Evolutionary conservation across 2,113 vertebrate genomes (phyloP), one percentile per base, ranked within the genome.

Genomic region (Pagrus major): DNA sequence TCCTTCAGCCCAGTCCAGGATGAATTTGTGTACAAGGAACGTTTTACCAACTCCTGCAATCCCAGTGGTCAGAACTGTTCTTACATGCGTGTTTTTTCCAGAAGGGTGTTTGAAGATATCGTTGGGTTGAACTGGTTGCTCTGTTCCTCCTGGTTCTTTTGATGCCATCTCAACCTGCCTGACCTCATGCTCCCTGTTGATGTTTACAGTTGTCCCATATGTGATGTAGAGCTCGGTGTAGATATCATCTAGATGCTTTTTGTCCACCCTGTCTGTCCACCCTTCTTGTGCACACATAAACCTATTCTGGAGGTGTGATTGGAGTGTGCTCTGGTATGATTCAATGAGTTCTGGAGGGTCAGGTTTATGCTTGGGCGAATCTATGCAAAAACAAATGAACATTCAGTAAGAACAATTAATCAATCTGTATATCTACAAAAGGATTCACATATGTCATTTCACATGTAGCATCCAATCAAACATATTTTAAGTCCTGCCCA

Each of bases 191-290:
- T 76, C 49, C 25, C 21, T 25, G 80, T 70, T 81, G 5, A 56
- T 67, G 9, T 68, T 44, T 2, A 0, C 49, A 9, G 9, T 65
- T 71, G 6, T 75, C 37, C 31, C n/a, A n/a, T n/a, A n/a, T 80
- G 73, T 91, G 72, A 91, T 79, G 79, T 67, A 76, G 54, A 84
- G 63, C 37, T 88, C 83, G 39, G 83, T 88, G 71, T 80, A 88
- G 54, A 83, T 75, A 71, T 84, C 15, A 11, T 76, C 69, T 5
- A 88, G 72, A 39, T 20, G 56, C 51, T 77, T 77, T 37, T 77
- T 77, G 16, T 77, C 74, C 12, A 39, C 20, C 47, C 15, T 63
- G 14, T 47, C 3, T 56, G 41, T 27, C 61, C 12, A 18, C 16
- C 74, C 74, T 37, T 77, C 74, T n/a, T 59, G 52, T 29, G 21